Conservation (phyloP, 37 sponge, comb jelly and placozoan species). For the Corticium candelabrum region DNA sequence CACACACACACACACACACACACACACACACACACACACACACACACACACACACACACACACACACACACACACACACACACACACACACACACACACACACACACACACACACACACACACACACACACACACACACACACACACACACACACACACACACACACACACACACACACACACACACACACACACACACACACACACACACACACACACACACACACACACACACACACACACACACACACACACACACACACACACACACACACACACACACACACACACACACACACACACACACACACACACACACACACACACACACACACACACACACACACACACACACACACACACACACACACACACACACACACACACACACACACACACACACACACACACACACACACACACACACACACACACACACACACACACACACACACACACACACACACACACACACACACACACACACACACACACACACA, state of each 20-base stretch:
- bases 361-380: slow-evolving; percentile 5
- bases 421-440: slow-evolving; percentile 5
- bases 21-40: slow-evolving; percentile 12
- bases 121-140: slow-evolving; percentile 5
- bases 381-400: slow-evolving; percentile 5
- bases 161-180: slow-evolving; percentile 5
- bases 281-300: slow-evolving; percentile 5
- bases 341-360: slow-evolving; percentile 5
- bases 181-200: slow-evolving; percentile 5
- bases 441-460: slow-evolving; percentile 5
- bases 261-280: slow-evolving; percentile 5
- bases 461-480: slow-evolving; percentile 1
- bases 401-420: slow-evolving; percentile 5
- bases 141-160: slow-evolving; percentile 5
- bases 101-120: slow-evolving; percentile 5
- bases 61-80: slow-evolving; percentile 5
- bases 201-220: slow-evolving; percentile 5
- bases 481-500: too few relatives aligned
- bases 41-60: slow-evolving; percentile 8
- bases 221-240: slow-evolving; percentile 5
- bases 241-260: slow-evolving; percentile 5
- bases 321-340: slow-evolving; percentile 5
- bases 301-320: slow-evolving; percentile 5
- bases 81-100: slow-evolving; percentile 5
- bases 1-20: slow-evolving; percentile 14